A percentile compares a stretch with the other conserved stretches of the same genome.
These are phyloP conservation scores for Alosa alosa DNA, from an alignment of 2,113 vertebrate genomes.

Conservation along the genomic window DNA sequence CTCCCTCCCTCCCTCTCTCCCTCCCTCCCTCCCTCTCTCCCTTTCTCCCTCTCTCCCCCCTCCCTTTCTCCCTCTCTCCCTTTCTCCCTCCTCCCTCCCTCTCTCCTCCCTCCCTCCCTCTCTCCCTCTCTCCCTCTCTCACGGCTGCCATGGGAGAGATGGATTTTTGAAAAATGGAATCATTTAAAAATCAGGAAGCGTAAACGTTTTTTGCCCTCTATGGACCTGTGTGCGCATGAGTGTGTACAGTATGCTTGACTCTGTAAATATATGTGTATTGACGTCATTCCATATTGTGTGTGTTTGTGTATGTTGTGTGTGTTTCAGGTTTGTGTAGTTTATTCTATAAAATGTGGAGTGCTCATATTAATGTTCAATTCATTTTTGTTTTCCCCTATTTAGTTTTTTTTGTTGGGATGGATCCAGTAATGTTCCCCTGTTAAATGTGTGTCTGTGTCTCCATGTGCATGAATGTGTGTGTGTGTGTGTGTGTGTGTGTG, in stretches of 20 bases:
- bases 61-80: not conserved
- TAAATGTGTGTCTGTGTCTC: not conserved
- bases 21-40: not conserved
- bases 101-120: not conserved
- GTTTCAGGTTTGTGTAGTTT: not conserved
- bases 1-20: not conserved
- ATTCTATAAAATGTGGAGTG: not conserved
- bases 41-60: not conserved
- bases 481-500: constrained; percentile 31
- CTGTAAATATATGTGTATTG: not conserved
- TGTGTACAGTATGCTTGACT: constrained; percentile 19
- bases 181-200: not conserved
- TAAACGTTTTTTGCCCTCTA: not conserved
- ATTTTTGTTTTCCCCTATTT: not conserved
- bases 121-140: not conserved
- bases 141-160: not conserved
- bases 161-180: not conserved
- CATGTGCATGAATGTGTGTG: not conserved
- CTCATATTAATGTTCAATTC: not conserved
- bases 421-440: not conserved
- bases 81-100: too few relatives aligned
- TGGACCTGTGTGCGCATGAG: not conserved
- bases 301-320: not conserved
- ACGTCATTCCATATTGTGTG: not conserved
- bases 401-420: not conserved